Evolutionary conservation across 1,140 invertebrate genomes (phyloP), one percentile per base, ranked within the genome.

Genomic region (Microvelia longipes): DNA sequence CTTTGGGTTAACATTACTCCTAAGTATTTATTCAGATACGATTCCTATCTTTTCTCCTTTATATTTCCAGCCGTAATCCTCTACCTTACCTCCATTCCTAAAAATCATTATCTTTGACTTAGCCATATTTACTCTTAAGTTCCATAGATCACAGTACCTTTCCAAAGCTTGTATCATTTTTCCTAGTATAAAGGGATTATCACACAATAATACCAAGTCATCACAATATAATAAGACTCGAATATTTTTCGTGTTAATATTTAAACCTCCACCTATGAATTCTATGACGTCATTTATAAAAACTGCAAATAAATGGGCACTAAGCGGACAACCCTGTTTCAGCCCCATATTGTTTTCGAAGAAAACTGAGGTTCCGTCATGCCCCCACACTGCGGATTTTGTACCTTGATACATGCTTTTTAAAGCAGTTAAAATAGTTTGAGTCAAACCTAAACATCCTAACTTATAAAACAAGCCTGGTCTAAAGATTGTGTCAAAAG

Each of bases 121-220:
- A 2, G 2, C 63, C 19, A 29, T 15, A 62, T 66, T 50, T 29
- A 30, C 67, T 26, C n/a, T 19, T 14, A 68, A 29, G 26, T 60
- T 68, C 30, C 67, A 74, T 1, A 29, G 68, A 30, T 64, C 67
- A 65, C 29, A 71, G 65, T 50, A 72, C 29, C 69, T n/a, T 35
- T 68, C 29, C 29, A 69, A 29, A 70, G n/a, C 65, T 28, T 28
- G 28, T 28, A 67, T 72, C 24, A 27, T 66, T 30, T 66, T 66
- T 19, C 30, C n/a, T 13, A 30, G 28, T 24, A 14, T 2, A n/a
- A n/a, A 25, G 26, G n/a, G 62, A 25, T 11, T 27, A 26, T 15
- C 24, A 69, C 65, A 25, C 29, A 71, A 27, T 1, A 71, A 15
- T 11, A 71, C 70, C 19, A 68, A 14, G 29, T 71, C 70, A 35